Evolutionary conservation across 2,797 vertebrate species (phyloP), one percentile per base, ranked within the genome.

Genomic region (Poeciliopsis infans): DNA sequence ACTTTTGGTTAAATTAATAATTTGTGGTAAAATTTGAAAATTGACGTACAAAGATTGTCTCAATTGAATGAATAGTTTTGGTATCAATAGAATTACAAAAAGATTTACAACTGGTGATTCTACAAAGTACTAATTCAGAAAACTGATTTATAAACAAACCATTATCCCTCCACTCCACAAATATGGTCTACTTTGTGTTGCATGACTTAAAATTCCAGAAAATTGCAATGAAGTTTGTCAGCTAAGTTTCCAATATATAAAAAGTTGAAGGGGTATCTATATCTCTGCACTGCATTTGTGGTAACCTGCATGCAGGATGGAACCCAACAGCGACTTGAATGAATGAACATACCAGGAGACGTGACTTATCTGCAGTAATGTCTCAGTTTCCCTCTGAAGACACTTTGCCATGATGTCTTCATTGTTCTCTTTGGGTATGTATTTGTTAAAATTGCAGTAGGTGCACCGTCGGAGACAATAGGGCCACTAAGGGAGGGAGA

Each of bases 381-480:
- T 97, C 57, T 77, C 90, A 0, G 95, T 89, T 92, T 99, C 97
- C 1, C 16, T 93, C 89, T 96, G 95, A 80, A 99, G 95, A 70
- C 97, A 97, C 81, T 91, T 49, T 0, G 93, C 89, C 94, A 98
- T 72, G 1, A 94, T 78, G 0, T 43, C 83, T 75, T 97, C 93
- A 0, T 97, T 95, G 86, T 95, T 89, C 2, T 81, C 92, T 1
- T 93, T 96, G 79, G 95, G 87, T 64, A 97, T 96, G 77, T 98
- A 98, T 73, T 97, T 97, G 93, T 98, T 99, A 86, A 99, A 99
- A 93, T 91, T 98, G 92, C 97, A 99, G 93, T 99, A 99, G 83
- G 95, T 95, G 87, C 98, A 99, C 73, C 96, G 95, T 83, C 96
- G 96, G 79, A 97, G 94, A 78, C 98, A 99, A 88, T 97, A 99